Conservation (phyloP, 2,888 invertebrate species). For the Agonopterix heracliana region DNA sequence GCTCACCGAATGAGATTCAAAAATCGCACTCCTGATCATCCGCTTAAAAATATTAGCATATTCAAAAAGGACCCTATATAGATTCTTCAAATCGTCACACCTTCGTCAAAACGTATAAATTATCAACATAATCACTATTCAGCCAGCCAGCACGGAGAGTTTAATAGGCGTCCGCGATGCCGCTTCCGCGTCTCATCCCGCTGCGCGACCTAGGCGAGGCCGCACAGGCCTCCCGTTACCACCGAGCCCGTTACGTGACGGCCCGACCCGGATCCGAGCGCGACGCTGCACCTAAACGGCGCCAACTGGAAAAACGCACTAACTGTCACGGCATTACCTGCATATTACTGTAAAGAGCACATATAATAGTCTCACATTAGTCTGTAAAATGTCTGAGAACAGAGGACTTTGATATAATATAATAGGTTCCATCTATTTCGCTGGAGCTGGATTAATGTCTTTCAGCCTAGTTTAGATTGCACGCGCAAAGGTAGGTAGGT, state of each 20-base stretch:
- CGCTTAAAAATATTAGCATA: no score
- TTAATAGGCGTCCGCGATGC: conserved; percentile 52
- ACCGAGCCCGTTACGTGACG: conserved; percentile 67
- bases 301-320: conserved; percentile 30
- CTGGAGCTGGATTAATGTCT: no score
- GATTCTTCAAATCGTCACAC: no score
- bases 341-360: conserved; percentile 1
- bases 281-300: conserved; percentile 18
- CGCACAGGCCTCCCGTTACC: conserved; percentile 53
- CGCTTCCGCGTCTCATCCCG: conserved; percentile 74
- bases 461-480: no score
- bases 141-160: background rate
- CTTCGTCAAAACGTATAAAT: background rate
- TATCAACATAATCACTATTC: background rate
- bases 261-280: conserved; percentile 66
- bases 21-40: no score
- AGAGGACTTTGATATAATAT: no score
- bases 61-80: no score
- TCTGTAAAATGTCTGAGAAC: no score
- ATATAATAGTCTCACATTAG: background rate
- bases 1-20: no score
- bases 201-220: conserved; percentile 59
- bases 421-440: no score
- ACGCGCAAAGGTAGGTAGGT: no score
- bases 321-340: conserved; percentile 21